These are phyloP conservation scores for Xyliphius kryptos DNA, from an alignment of 2,113 vertebrate species.

Conservation along the genomic window DNA sequence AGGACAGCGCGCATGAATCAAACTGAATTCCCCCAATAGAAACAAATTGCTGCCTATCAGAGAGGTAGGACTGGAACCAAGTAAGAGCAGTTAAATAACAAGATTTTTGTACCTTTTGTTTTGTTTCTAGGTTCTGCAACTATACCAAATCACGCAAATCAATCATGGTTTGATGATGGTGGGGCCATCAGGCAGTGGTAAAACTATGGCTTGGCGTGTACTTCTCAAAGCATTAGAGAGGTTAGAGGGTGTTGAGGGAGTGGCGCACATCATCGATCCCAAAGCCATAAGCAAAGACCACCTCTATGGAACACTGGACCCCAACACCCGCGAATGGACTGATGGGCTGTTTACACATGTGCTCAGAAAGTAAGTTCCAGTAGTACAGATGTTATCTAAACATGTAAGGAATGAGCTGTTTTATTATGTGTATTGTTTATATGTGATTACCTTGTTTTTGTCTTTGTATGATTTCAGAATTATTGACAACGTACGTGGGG, in stretches of 20 bases:
- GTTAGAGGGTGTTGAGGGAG: slow-evolving; percentile 87
- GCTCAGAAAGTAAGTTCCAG: slow-evolving; percentile 93
- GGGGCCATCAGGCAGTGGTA: slow-evolving; percentile 93
- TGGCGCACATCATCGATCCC: slow-evolving; percentile 97
- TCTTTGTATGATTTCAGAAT: slow-evolving; percentile 65
- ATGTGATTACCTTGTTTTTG: too few relatives aligned
- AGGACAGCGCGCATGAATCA: too few relatives aligned
- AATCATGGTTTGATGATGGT: slow-evolving; percentile 99
- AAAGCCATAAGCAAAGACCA: slow-evolving; percentile 99
- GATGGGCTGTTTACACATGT: slow-evolving; percentile 96
- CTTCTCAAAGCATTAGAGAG: slow-evolving; percentile 91
- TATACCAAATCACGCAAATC: slow-evolving; percentile 98
- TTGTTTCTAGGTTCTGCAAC: slow-evolving; percentile 80
- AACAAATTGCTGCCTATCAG: too few relatives aligned
- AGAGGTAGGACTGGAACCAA: too few relatives aligned
- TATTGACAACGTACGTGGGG: slow-evolving; percentile 94
- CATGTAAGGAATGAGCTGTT: too few relatives aligned
- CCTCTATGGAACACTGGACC: slow-evolving; percentile 94
- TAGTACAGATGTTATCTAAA: too few relatives aligned
- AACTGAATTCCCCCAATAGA: too few relatives aligned
- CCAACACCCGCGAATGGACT: slow-evolving; percentile 97
- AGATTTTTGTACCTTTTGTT: too few relatives aligned
- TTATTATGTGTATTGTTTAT: too few relatives aligned
- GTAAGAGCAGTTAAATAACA: too few relatives aligned
- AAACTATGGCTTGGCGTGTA: slow-evolving; percentile 95